phyloP scores from a whole-genome alignment of 2,797 vertebrate species.

The Acestrorhynchus altus region DNA sequence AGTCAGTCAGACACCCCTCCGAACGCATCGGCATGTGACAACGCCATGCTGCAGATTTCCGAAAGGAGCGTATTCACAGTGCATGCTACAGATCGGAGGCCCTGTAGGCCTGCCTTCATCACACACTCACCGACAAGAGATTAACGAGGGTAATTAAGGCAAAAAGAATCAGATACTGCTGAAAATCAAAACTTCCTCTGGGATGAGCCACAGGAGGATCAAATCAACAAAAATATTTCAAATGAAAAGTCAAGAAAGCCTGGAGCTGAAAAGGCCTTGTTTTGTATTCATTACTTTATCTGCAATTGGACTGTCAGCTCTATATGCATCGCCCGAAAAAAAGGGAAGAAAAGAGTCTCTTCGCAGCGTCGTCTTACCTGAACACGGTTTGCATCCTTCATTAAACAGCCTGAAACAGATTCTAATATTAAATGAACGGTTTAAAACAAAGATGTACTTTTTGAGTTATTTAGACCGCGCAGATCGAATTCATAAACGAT shows the following conservation, averaged over 20 bases:
- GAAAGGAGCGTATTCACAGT: slow-evolving; percentile 48
- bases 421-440: too few species aligned
- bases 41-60: slow-evolving; percentile 51
- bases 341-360: neutral
- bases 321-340: neutral
- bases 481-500: too few species aligned
- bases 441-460: too few species aligned
- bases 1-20: slow-evolving; percentile 61
- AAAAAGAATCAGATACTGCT: slow-evolving; percentile 64
- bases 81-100: slow-evolving; percentile 50
- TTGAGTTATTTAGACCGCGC: too few species aligned
- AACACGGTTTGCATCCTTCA: neutral
- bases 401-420: neutral
- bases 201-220: slow-evolving; percentile 48
- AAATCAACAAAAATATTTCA: slow-evolving; percentile 34
- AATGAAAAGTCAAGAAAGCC: slow-evolving; percentile 18
- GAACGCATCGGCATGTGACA: slow-evolving; percentile 43
- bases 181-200: slow-evolving; percentile 61
- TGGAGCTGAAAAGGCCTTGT: neutral
- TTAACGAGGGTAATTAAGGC: slow-evolving; percentile 64
- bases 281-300: slow-evolving; percentile 8
- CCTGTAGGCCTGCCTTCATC: slow-evolving; percentile 49
- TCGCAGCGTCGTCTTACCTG: too few species aligned
- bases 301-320: neutral
- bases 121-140: slow-evolving; percentile 55